Conservation (phyloP, 2,797 vertebrate genomes). For the Cynodonichthys magdalenae region DNA sequence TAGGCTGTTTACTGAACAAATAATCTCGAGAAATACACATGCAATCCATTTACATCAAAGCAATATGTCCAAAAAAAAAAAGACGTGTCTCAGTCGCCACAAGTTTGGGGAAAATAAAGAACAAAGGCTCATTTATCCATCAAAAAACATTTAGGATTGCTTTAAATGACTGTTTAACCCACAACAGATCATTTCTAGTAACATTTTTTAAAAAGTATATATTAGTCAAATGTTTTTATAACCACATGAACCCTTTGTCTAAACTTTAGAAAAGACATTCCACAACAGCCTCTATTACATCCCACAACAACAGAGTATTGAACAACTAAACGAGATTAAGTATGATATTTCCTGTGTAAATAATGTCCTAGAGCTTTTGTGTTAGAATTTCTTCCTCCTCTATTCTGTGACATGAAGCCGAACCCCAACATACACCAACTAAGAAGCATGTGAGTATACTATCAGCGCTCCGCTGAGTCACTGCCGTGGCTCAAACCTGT, state of each 20-base stretch:
- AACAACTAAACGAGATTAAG: slow-evolving; percentile 39
- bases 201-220: slow-evolving; percentile 13
- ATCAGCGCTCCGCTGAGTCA: slow-evolving; percentile 65
- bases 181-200: slow-evolving; percentile 21
- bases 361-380: slow-evolving; percentile 19
- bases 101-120: slow-evolving; percentile 38
- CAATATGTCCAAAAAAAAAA: slow-evolving; percentile 19
- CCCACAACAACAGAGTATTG: slow-evolving; percentile 12
- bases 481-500: slow-evolving; percentile 62
- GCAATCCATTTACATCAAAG: slow-evolving; percentile 32
- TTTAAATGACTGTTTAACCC: slow-evolving; percentile 31
- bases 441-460: slow-evolving; percentile 58
- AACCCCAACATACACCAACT: slow-evolving; percentile 29
- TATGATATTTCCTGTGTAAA: slow-evolving; percentile 41
- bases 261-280: slow-evolving; percentile 25
- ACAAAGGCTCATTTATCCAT: slow-evolving; percentile 46
- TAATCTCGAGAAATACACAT: slow-evolving; percentile 52
- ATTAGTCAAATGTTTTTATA: slow-evolving; percentile 43
- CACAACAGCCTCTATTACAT: slow-evolving; percentile 19
- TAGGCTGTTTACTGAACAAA: slow-evolving; percentile 39
- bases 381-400: slow-evolving; percentile 17
- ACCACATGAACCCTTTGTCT: slow-evolving; percentile 47
- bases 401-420: slow-evolving; percentile 34
- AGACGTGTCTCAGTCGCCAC: slow-evolving; percentile 18
- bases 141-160: slow-evolving; percentile 30